These are phyloP conservation scores for Dyspetes luteomarginatus DNA, from an alignment of 2,888 invertebrate species.

Conservation along the genomic window DNA sequence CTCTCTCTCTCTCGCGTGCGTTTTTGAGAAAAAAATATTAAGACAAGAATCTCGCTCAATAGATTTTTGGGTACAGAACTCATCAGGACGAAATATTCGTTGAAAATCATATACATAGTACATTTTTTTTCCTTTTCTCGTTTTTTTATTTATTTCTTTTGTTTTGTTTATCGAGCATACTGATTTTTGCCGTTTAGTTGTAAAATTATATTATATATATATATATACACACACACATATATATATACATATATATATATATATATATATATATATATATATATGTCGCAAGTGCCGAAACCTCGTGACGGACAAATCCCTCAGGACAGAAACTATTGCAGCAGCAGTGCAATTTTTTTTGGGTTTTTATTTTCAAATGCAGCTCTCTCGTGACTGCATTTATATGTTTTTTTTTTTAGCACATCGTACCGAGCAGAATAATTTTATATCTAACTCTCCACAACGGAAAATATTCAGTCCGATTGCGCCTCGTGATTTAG, in stretches of 20 bases:
- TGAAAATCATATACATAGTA: constrained; percentile 70
- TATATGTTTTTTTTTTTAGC: constrained; percentile 58
- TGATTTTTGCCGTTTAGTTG: constrained; percentile 80
- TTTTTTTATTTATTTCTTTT: constrained; percentile 62
- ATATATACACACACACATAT: no score
- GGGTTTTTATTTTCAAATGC: constrained; percentile 17
- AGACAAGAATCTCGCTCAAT: constrained; percentile 13
- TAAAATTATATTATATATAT: no score
- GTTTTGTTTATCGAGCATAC: constrained; percentile 72
- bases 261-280: constrained; percentile 49
- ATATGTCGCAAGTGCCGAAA: constrained; percentile 47
- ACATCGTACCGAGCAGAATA: constrained; percentile 36
- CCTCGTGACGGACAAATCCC: constrained; percentile 50
- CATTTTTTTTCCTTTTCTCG: constrained; percentile 47
- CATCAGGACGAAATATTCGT: constrained; percentile 74
- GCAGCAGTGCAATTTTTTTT: constrained; percentile 24
- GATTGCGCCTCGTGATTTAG: constrained; percentile 32
- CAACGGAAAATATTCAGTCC: constrained; percentile 30
- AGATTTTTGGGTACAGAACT: constrained; percentile 74
- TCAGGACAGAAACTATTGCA: constrained; percentile 53
- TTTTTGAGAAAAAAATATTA: constrained; percentile 38
- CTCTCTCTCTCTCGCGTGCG: no score
- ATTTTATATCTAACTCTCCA: constrained; percentile 36
- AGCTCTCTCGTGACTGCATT: background rate
- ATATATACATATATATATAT: no score